phyloP scores from a whole-genome alignment of 2,113 vertebrate genomes.

The Siniperca chuatsi region DNA sequence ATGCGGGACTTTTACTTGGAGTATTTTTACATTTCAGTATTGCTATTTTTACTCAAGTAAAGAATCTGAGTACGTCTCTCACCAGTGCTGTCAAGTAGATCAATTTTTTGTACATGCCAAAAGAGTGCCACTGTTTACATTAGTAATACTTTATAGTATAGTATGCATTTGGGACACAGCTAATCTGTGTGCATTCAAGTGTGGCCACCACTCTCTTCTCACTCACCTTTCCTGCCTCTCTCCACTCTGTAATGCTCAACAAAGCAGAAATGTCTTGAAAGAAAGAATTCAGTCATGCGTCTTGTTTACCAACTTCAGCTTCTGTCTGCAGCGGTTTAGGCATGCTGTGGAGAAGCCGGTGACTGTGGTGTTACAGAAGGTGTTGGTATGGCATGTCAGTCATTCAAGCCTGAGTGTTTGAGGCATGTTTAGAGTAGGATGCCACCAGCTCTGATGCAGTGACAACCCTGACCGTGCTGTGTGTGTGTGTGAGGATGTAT shows the following conservation, averaged over 20 bases:
- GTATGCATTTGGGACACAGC: neutral
- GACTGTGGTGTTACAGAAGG: slow-evolving; percentile 5
- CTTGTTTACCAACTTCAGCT: slow-evolving; percentile 9
- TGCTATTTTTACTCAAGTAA: neutral
- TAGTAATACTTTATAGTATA: too few relatives aligned
- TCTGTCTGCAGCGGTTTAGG: neutral
- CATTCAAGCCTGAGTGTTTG: slow-evolving; percentile 38
- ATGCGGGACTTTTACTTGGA: neutral
- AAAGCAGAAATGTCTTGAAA: slow-evolving; percentile 8
- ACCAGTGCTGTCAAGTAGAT: neutral
- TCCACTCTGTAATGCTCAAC: neutral
- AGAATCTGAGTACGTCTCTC: neutral
- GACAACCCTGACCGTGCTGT: neutral
- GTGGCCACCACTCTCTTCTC: neutral
- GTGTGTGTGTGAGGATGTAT: neutral
- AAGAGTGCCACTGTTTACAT: neutral
- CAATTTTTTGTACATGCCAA: neutral
- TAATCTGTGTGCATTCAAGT: neutral
- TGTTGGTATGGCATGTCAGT: slow-evolving; percentile 31
- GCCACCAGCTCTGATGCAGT: neutral
- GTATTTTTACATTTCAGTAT: neutral
- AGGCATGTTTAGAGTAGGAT: slow-evolving; percentile 32
- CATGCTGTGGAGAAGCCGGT: neutral
- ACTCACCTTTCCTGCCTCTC: neutral
- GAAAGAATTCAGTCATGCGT: neutral